Evolutionary conservation across 1,140 invertebrate genomes (phyloP).

Genomic region (Proctacanthus coquilletti): DNA sequence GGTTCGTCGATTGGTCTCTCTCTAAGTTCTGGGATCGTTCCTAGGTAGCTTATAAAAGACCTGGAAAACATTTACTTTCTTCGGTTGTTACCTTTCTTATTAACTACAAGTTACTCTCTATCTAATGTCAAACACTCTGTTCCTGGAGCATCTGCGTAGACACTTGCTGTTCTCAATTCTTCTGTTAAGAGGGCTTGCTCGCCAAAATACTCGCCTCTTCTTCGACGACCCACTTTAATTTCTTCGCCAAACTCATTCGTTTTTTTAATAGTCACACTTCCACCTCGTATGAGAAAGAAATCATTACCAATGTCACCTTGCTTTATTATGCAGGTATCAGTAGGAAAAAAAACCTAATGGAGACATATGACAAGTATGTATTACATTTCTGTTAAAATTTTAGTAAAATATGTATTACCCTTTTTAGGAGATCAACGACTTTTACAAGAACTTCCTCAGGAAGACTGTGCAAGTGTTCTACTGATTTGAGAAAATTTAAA

Average conservation of each 20-base stretch:
- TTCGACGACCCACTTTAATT: constrained; percentile 43
- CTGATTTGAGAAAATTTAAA: constrained; percentile 68
- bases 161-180: constrained; percentile 73
- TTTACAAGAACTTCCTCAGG: constrained; percentile 66
- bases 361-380: too few species aligned
- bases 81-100: too few species aligned
- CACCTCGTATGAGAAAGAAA: constrained; percentile 90
- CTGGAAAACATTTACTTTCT: constrained; percentile 14
- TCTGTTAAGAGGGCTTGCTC: constrained; percentile 67
- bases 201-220: constrained; percentile 60
- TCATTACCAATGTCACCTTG: constrained; percentile 90
- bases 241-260: constrained; percentile 38
- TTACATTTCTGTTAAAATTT: too few species aligned
- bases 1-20: constrained; percentile 13
- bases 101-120: constrained; percentile 43
- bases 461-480: constrained; percentile 68
- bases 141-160: constrained; percentile 69
- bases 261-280: constrained; percentile 66
- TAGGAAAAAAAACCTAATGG: constrained; percentile 69
- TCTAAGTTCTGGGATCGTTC: constrained; percentile 26
- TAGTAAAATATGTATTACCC: constrained; percentile 42
- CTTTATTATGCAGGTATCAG: constrained; percentile 73
- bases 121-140: constrained; percentile 83
- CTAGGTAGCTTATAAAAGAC: constrained; percentile 37
- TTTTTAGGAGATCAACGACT: constrained; percentile 78